Base-by-base conservation (phyloP, 2,888 invertebrate genomes). In the Cephus nigrinus region DNA sequence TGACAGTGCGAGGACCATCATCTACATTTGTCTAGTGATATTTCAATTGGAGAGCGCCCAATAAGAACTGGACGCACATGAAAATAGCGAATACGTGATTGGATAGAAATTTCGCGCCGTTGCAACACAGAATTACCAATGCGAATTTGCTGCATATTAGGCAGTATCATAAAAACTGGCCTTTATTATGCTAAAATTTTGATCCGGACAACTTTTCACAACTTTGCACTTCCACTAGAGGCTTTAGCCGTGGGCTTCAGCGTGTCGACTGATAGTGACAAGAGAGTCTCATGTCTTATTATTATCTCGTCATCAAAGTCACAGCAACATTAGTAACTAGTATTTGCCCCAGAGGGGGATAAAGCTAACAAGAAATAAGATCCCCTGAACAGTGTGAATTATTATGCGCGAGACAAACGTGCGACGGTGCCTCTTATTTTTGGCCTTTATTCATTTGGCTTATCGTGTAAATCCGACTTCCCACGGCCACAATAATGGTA, bases 401-500 rank as follows among this genome's bases (percentile, higher is more conserved):
- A 91, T 88, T 90, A 94, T 94, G 94, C 93, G 92, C 92, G 92
- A 92, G 87, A 92, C 92, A 92, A 92, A 93, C 90, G 92, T 94
- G 92, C 94, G 94, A 93, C 93, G 93, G 93, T 94, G 94, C 92
- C 92, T 95, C 92, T 93, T 95, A 92, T 90, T 94, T 91, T 93
- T 95, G 92, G 94, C 94, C 88, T 93, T 95, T 91, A 92, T 95
- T 91, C 94, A 95, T 93, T 93, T 94, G 90, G 93, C 95, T 84
- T 93, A 94, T 87, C 94, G 94, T 92, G 95, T 94, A 84, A 94
- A 94, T 92, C 93, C 95, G 92, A 94, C 95, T 92, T 94, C 94
- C 87, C 95, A 95, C 92, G 95, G 95, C 92, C 95, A 94, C 92
- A 95, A 94, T 92, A 95, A 95, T 93, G 95, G 95, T 95, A 94